These are phyloP conservation scores for Emmelina monodactyla DNA, from an alignment of 2,888 invertebrate species.

Conservation along the genomic window DNA sequence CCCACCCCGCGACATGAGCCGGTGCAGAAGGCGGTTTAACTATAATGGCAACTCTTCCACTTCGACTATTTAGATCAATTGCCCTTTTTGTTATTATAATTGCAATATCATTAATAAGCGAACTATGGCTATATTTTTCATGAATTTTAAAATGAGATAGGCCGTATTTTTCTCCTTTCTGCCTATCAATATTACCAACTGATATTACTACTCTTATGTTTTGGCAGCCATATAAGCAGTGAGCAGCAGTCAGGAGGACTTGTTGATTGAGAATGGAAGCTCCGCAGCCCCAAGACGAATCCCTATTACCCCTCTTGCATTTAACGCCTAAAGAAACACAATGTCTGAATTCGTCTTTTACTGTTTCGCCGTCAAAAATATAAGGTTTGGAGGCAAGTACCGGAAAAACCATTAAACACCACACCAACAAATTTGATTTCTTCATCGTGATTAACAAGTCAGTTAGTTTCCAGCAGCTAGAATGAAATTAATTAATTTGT, in stretches of 20 bases:
- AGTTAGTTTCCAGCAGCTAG: too few relatives aligned
- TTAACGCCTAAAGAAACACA: too few relatives aligned
- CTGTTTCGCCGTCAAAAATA: too few relatives aligned
- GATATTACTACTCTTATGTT: conserved; percentile 4
- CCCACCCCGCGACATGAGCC: conserved; percentile 12
- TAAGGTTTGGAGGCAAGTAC: too few relatives aligned
- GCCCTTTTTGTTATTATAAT: conserved; percentile 9
- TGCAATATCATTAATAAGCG: conserved; percentile 17
- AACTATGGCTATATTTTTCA: conserved; percentile 13
- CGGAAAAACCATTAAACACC: too few relatives aligned
- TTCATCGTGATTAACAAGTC: too few relatives aligned
- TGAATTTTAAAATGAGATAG: conserved; percentile 17
- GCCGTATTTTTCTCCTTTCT: neutral
- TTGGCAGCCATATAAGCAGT: conserved; percentile 15
- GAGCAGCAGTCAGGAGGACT: conserved; percentile 19
- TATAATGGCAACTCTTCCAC: conserved; percentile 6
- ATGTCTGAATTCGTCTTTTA: too few relatives aligned
- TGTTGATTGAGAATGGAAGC: conserved; percentile 19
- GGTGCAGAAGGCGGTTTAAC: neutral
- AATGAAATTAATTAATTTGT: too few relatives aligned
- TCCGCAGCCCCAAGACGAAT: conserved; percentile 19
- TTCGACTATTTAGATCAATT: neutral
- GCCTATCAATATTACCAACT: conserved; percentile 11
- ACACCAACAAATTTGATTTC: too few relatives aligned
- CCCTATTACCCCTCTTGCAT: too few relatives aligned